Percentiles rank a stretch among this genome's conserved stretches.
Conservation (phyloP, 2,888 invertebrate species). For the Antheraea yamamai region DNA sequence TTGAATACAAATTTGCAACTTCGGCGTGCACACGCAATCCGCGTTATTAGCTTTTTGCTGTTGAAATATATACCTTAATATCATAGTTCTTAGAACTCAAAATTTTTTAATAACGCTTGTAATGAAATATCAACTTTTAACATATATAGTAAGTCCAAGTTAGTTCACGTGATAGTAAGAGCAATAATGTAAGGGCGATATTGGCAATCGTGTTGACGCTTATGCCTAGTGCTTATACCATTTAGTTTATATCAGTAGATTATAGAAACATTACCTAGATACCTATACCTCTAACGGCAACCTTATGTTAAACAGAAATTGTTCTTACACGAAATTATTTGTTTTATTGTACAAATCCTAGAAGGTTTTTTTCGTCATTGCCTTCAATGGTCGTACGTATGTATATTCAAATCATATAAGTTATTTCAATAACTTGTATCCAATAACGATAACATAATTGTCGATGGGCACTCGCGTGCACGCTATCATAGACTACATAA, state of each 20-base stretch:
- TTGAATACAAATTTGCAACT: slow-evolving; percentile 72
- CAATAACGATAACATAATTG: slow-evolving; percentile 6
- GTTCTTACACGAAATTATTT: neutral
- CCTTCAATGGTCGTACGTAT: neutral
- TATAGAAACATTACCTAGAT: slow-evolving; percentile 21
- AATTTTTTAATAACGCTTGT: slow-evolving; percentile 25
- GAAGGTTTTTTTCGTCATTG: neutral
- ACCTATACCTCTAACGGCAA: neutral
- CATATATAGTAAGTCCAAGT: slow-evolving; percentile 45
- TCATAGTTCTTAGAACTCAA: slow-evolving; percentile 18
- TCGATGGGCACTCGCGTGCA: slow-evolving; percentile 7
- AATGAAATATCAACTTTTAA: slow-evolving; percentile 33
- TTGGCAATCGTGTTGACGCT: slow-evolving; percentile 47
- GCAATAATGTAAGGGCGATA: slow-evolving; percentile 59
- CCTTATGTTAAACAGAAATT: neutral
- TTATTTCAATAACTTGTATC: neutral
- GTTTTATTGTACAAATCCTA: neutral
- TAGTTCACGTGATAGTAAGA: slow-evolving; percentile 55
- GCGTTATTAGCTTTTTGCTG: slow-evolving; percentile 25
- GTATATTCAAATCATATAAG: neutral
- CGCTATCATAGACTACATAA: slow-evolving; percentile 28
- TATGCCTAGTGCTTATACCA: slow-evolving; percentile 39
- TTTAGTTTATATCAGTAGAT: slow-evolving; percentile 39
- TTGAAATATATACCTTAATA: slow-evolving; percentile 33
- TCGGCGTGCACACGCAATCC: slow-evolving; percentile 59